Base-by-base conservation (phyloP, 2,888 invertebrate genomes). In the Idaea dimidiata region DNA sequence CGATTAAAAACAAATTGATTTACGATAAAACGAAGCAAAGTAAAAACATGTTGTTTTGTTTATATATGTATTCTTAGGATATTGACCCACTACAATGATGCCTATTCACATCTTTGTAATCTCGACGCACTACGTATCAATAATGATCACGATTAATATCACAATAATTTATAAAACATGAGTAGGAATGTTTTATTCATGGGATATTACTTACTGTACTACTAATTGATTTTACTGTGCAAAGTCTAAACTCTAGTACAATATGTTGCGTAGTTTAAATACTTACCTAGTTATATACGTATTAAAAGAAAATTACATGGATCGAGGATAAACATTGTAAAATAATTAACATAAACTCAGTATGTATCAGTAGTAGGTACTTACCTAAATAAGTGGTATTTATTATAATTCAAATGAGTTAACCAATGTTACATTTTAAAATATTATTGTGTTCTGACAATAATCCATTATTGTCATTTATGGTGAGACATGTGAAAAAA, bases 11-110 rank as follows among this genome's bases (percentile, higher is more conserved):
- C 43, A 43, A 43, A 43, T 43, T 43, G 43, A 43, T 43, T 43
- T 3, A 43, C 8, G 43, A 43, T 43, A 43, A 43, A 43, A 43
- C 14, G 14, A 43, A 8, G 43, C 43, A 14, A 43, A 43, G 43
- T 43, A 43, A 14, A 60, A 54, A 60, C 64, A 62, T 33, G 62
- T 66, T 66, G 67, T 65, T 64, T 71, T 71, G 68, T 69, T 71
- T 71, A 66, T 61, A 65, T 65, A 66, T 64, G 33, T n/a, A 58
- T 59, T 57, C 43, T 63, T 60, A 60, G 66, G 67, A 67, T 68
- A 65, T 65, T 68, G 64, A 69, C 69, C 69, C 60, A 55, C 56
- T 62, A 61, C 58, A 24, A 24, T 24, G 24, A 3, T 24, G 24
- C 3, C 24, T 24, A 24, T 24, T 24, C 24, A 58, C 62, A 62